phyloP scores from a whole-genome alignment of 1,140 invertebrate genomes.

The Halictus rubicundus region DNA sequence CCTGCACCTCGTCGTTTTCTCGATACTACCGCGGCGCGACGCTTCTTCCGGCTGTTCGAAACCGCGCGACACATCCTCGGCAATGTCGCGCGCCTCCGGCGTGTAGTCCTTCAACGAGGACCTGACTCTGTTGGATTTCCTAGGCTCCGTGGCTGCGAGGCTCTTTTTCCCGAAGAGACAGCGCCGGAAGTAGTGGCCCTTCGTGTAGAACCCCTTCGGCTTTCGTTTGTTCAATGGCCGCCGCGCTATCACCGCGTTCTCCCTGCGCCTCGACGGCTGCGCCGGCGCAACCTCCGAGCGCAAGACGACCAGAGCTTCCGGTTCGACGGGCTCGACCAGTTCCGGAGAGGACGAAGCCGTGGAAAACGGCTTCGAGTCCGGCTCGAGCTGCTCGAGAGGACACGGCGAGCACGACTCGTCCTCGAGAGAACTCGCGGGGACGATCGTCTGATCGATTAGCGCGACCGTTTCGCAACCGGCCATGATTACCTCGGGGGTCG shows the following conservation, averaged over 20 bases:
- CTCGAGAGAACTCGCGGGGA: neutral
- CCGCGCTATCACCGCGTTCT: neutral
- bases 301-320: neutral
- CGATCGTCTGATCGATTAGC: slow-evolving; percentile 23
- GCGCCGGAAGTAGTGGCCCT: slow-evolving; percentile 28
- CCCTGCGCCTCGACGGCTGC: neutral
- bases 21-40: slow-evolving; percentile 6
- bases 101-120: neutral
- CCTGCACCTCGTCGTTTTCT: slow-evolving; percentile 15
- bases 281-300: neutral
- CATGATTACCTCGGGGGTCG: slow-evolving; percentile 70
- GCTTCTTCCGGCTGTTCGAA: neutral
- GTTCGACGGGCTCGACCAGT: neutral
- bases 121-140: slow-evolving; percentile 8
- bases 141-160: slow-evolving; percentile 24
- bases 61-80: neutral
- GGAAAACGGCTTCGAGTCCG: no score
- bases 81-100: slow-evolving; percentile 13
- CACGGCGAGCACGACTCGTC: neutral
- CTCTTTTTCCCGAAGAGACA: slow-evolving; percentile 4
- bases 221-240: slow-evolving; percentile 14
- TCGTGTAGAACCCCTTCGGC: slow-evolving; percentile 9
- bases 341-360: neutral
- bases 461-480: slow-evolving; percentile 38
- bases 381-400: neutral